These are phyloP conservation scores for Galeruca laticollis DNA, from an alignment of 2,888 invertebrate genomes.

Conservation along the genomic window DNA sequence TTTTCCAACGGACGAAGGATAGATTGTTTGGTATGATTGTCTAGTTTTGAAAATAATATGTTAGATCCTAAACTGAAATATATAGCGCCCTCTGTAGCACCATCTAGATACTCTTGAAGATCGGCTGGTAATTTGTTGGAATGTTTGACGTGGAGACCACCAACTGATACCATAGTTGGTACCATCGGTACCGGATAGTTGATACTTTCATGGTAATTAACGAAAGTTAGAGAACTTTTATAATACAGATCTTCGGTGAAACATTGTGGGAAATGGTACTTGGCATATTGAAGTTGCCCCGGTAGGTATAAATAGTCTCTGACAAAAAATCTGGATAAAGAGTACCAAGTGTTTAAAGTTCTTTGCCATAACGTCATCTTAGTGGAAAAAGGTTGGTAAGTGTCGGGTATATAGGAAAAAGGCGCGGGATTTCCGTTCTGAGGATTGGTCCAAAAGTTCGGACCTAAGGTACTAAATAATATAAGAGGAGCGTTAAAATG, in stretches of 20 bases:
- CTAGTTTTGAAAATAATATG: constrained; percentile 70
- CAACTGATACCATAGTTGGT: constrained; percentile 71
- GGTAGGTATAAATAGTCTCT: background rate
- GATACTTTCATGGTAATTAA: constrained; percentile 68
- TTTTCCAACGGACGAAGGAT: constrained; percentile 71
- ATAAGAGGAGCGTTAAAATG: constrained; percentile 63
- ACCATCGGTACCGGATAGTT: constrained; percentile 67
- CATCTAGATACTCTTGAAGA: constrained; percentile 50
- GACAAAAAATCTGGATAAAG: background rate
- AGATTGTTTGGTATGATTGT: constrained; percentile 67
- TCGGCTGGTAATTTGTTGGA: constrained; percentile 53
- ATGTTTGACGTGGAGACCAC: constrained; percentile 67
- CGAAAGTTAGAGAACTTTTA: constrained; percentile 56
- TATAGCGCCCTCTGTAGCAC: constrained; percentile 62
- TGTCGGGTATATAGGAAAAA: constrained; percentile 68
- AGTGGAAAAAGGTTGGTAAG: constrained; percentile 62
- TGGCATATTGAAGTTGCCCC: constrained; percentile 44
- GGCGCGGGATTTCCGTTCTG: constrained; percentile 67
- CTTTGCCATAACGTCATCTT: constrained; percentile 69
- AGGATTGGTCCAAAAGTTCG: constrained; percentile 61
- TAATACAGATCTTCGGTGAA: constrained; percentile 51
- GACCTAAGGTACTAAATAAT: constrained; percentile 65
- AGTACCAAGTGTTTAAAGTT: constrained; percentile 12
- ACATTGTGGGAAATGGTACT: constrained; percentile 54
- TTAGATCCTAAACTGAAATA: constrained; percentile 74